Evolutionary conservation across 1,140 invertebrate genomes (phyloP).

Genomic region (Drosophila equinoxialis): DNA sequence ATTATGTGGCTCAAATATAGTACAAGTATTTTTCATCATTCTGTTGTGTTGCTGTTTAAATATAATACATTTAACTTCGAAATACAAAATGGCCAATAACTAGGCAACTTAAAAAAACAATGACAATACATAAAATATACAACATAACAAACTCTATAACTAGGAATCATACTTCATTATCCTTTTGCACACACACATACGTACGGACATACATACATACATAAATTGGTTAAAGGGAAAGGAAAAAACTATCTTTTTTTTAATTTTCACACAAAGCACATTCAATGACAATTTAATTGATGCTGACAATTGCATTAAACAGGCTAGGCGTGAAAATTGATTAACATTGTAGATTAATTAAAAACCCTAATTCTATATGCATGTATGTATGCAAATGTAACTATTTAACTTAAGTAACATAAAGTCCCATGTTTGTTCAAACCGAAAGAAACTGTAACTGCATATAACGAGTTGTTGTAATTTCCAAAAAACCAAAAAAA

Average conservation of each 20-base stretch:
- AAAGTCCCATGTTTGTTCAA: slow-evolving; percentile 52
- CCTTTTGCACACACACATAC: not conserved
- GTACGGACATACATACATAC: slow-evolving; percentile 7
- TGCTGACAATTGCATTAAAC: slow-evolving; percentile 47
- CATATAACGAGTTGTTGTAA: slow-evolving; percentile 56
- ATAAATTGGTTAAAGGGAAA: not conserved
- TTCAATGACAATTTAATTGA: slow-evolving; percentile 43
- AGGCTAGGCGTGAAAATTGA: slow-evolving; percentile 51
- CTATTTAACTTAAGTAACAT: slow-evolving; percentile 68
- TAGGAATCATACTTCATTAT: slow-evolving; percentile 12
- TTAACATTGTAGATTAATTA: slow-evolving; percentile 5
- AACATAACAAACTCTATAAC: slow-evolving; percentile 18
- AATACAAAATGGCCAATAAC: slow-evolving; percentile 18
- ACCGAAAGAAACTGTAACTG: slow-evolving; percentile 57
- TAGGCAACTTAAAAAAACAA: not conserved
- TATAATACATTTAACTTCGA: slow-evolving; percentile 13
- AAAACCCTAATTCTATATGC: not conserved
- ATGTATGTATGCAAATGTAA: slow-evolving; percentile 19
- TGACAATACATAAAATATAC: not conserved
- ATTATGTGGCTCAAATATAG: slow-evolving; percentile 67
- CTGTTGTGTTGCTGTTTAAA: slow-evolving; percentile 42
- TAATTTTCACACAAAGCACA: slow-evolving; percentile 56
- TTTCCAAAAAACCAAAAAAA: slow-evolving; percentile 63
- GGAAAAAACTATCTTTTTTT: slow-evolving; percentile 13
- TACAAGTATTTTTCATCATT: slow-evolving; percentile 50